Percentiles rank a stretch among this genome's conserved stretches.
Evolutionary conservation across 2,797 vertebrate genomes (phyloP).

Genomic region (Cynodonichthys magdalenae): DNA sequence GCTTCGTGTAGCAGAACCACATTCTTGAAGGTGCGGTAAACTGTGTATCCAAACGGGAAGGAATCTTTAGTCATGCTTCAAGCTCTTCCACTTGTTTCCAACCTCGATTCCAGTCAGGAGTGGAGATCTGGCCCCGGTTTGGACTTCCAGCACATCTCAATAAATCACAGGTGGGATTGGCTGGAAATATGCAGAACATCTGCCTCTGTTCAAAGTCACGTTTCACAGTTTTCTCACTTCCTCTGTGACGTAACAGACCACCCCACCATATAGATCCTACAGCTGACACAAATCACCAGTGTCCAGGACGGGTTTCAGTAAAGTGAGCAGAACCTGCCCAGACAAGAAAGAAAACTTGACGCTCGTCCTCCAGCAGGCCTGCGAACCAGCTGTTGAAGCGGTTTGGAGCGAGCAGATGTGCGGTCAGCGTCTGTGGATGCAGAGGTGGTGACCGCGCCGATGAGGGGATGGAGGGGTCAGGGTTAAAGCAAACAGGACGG

Average conservation of each 20-base stretch:
- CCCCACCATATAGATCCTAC: conserved; percentile 11
- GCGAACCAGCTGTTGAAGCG: conserved; percentile 27
- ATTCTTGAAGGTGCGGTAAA: conserved; percentile 32
- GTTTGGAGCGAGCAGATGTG: conserved; percentile 37
- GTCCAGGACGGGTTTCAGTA: neutral
- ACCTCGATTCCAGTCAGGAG: conserved; percentile 11
- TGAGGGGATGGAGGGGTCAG: conserved; percentile 55
- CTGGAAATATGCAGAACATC: conserved; percentile 27
- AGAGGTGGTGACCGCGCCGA: conserved; percentile 35
- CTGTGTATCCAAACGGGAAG: conserved; percentile 32
- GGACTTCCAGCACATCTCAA: conserved; percentile 43
- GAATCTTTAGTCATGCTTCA: conserved; percentile 51
- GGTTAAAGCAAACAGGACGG: conserved; percentile 51
- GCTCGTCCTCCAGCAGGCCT: conserved; percentile 48
- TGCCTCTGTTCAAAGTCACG: conserved; percentile 9
- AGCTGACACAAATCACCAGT: neutral
- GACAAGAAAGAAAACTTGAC: conserved; percentile 55
- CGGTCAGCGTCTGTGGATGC: conserved; percentile 74
- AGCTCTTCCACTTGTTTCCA: conserved; percentile 5
- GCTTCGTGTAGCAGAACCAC: conserved; percentile 25
- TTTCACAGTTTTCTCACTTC: conserved; percentile 10
- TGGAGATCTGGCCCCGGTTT: conserved; percentile 13
- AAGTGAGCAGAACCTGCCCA: neutral
- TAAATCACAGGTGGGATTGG: conserved; percentile 22
- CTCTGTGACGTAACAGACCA: conserved; percentile 6